phyloP scores from a whole-genome alignment of 2,797 vertebrate genomes.

The Astyanax mexicanus region DNA sequence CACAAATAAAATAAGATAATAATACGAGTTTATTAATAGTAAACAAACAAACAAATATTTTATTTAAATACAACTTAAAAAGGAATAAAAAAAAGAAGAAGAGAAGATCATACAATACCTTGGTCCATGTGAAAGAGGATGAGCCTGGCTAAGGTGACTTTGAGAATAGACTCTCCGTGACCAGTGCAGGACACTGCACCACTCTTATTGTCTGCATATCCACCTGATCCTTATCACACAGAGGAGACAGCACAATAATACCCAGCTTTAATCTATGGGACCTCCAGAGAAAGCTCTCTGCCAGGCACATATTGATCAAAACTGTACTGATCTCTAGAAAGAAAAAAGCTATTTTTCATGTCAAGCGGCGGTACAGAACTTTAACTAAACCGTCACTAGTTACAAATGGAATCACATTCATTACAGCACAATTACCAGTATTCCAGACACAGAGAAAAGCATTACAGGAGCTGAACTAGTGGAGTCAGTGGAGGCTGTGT shows the following conservation, averaged over 20 bases:
- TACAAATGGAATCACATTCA: background rate
- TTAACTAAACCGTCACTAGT: background rate
- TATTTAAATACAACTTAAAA: no score
- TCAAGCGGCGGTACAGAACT: background rate
- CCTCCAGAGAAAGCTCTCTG: constrained; percentile 36
- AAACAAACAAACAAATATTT: no score
- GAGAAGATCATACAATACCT: constrained; percentile 65
- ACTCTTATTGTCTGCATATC: constrained; percentile 71
- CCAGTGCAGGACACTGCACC: constrained; percentile 76
- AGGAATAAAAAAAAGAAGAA: no score
- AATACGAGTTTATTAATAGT: no score
- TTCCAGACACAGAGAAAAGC: no score
- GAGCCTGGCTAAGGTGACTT: constrained; percentile 75
- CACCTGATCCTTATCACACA: constrained; percentile 68
- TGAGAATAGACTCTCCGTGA: constrained; percentile 78
- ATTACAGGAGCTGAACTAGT: background rate
- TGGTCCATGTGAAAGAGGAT: constrained; percentile 77
- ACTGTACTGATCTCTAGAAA: constrained; percentile 30
- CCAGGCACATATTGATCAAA: constrained; percentile 43
- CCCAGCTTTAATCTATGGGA: constrained; percentile 37
- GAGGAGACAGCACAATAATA: constrained; percentile 35
- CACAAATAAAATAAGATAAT: no score
- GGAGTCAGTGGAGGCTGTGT: background rate
- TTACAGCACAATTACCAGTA: background rate
- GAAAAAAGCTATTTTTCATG: constrained; percentile 28